Base-by-base conservation (phyloP, 2,888 invertebrate species). In the Cerastis rubricosa region DNA sequence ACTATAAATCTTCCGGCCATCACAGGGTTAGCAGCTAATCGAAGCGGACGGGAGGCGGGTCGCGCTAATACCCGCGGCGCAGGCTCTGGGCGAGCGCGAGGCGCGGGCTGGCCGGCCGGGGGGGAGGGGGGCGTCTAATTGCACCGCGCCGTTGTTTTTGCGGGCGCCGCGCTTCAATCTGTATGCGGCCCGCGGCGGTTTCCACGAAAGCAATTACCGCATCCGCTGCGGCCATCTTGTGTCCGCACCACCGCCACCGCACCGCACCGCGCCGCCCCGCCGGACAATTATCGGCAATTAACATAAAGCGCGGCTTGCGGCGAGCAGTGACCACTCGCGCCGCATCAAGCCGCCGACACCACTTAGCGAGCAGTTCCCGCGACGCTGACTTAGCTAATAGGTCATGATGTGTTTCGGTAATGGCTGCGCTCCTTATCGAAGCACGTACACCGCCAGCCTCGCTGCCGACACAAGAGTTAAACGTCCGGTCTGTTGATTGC, bases 201-300 rank as follows among this genome's bases (percentile, higher is more conserved):
- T 96, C 96, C 94, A 92, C 94, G 96, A 96, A 96, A 89, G 92
- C 94, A 95, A 96, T 96, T 96, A 96, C 93, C 89, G 94, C 95
- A 93, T 94, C 95, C 95, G 94, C 91, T 90, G 94, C 95, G 93
- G 96, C 96, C 96, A 96, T 96, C 93, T 95, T 96, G 94, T 90
- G 81, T 76, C 82, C 72, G 61, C 79, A 77, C 75, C 80, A 73
- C 76, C 59, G 71, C 84, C 71, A 59, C 84, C 81, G 70, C 81
- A 71, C 70, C 78, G 64, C 59, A 25, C 75, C 59, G 71, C 79
- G 71, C 90, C 92, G 90, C 91, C 90, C 89, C 90, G 85, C 89
- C 88, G 85, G 85, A 87, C 93, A 92, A 94, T 94, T 93, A 94
- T 90, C 91, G 87, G 88, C 94, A 91, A 94, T 94, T 93, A 94